These are phyloP conservation scores for Oncorhynchus mykiss DNA, from an alignment of 2,113 vertebrate genomes.

Conservation along the genomic window DNA sequence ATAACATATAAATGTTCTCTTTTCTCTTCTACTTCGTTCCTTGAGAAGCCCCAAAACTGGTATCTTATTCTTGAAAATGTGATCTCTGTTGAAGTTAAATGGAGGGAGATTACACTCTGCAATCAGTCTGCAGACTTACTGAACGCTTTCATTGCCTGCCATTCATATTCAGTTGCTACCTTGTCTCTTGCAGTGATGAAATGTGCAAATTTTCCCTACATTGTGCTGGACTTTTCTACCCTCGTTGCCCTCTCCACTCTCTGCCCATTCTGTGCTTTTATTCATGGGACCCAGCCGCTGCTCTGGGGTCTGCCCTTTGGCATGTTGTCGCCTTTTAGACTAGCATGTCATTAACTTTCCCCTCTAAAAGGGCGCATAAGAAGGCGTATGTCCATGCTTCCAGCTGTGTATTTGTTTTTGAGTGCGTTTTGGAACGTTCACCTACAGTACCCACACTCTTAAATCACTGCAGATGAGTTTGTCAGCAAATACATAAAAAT, in stretches of 20 bases:
- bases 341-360: conserved; percentile 1
- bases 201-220: conserved; percentile 58
- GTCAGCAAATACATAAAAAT: too few species aligned
- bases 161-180: conserved; percentile 58
- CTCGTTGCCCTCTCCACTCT: conserved; percentile 15
- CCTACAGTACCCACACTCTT: too few species aligned
- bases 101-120: conserved; percentile 16
- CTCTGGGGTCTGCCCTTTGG: conserved; percentile 56
- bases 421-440: too few species aligned
- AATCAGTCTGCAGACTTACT: conserved; percentile 59
- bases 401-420: conserved; percentile 27
- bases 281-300: conserved; percentile 59
- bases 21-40: neutral
- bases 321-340: conserved; percentile 29
- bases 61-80: neutral
- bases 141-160: conserved; percentile 49
- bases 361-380: conserved; percentile 15
- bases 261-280: conserved; percentile 33
- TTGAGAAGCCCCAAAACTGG: neutral
- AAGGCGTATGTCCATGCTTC: neutral
- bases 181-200: conserved; percentile 52
- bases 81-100: neutral
- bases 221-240: conserved; percentile 33
- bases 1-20: neutral
- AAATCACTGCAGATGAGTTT: too few species aligned